These are phyloP conservation scores for Eupithecia inturbata DNA, from an alignment of 2,888 invertebrate genomes.

Conservation along the genomic window DNA sequence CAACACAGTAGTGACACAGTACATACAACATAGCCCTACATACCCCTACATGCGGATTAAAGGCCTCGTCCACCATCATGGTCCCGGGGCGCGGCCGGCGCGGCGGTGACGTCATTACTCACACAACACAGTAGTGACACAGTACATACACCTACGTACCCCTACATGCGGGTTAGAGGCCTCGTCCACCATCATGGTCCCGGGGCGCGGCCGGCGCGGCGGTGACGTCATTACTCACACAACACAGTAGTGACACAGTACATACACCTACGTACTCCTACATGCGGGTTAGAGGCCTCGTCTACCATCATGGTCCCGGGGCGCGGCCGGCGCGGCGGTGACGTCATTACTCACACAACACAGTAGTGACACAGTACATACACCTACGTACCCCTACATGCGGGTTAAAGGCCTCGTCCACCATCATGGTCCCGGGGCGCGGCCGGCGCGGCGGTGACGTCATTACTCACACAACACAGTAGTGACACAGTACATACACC, in stretches of 20 bases:
- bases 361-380: background rate
- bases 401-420: constrained; percentile 60
- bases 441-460: background rate
- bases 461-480: background rate
- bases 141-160: constrained; percentile 26
- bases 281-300: constrained; percentile 59
- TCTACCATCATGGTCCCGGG: constrained; percentile 67
- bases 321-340: constrained; percentile 41
- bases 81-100: too few relatives aligned
- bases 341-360: too few relatives aligned
- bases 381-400: constrained; percentile 30
- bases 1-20: too few relatives aligned
- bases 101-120: background rate
- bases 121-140: background rate
- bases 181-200: constrained; percentile 65
- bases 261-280: constrained; percentile 32
- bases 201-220: constrained; percentile 53
- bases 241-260: background rate
- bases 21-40: too few relatives aligned
- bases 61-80: too few relatives aligned
- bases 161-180: constrained; percentile 53
- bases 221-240: background rate
- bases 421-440: constrained; percentile 54
- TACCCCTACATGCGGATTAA: too few relatives aligned
- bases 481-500: background rate